phyloP scores from a whole-genome alignment of 2,113 vertebrate species.

The Plestiodon gilberti region DNA sequence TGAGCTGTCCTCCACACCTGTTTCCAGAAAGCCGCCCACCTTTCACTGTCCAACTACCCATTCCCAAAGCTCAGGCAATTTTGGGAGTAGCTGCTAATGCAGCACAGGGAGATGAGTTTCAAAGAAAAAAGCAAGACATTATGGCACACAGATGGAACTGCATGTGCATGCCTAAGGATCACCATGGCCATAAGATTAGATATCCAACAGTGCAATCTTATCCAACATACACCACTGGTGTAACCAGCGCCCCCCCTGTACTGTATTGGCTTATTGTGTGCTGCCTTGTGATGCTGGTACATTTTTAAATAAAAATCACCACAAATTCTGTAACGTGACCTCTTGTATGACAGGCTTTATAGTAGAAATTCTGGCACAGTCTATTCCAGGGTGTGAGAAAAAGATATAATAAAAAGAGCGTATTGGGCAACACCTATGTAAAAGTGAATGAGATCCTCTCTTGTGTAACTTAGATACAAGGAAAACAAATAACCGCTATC shows the following conservation, averaged over 20 bases:
- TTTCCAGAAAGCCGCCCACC: neutral
- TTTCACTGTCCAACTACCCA: neutral
- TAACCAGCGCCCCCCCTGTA: too few relatives aligned
- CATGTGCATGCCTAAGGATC: neutral
- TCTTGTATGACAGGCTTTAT: constrained; percentile 36
- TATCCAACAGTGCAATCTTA: too few relatives aligned
- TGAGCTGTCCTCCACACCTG: neutral
- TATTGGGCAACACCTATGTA: constrained; percentile 10
- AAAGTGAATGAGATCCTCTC: constrained; percentile 1
- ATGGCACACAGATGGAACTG: neutral
- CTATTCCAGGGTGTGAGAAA: constrained; percentile 8
- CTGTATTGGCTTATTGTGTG: neutral
- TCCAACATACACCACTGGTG: too few relatives aligned
- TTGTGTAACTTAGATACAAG: neutral
- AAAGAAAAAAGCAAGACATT: neutral
- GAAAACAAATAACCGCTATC: neutral
- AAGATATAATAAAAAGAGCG: constrained; percentile 34
- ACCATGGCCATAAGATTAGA: neutral
- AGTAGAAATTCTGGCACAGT: constrained; percentile 51
- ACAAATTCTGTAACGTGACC: constrained; percentile 49
- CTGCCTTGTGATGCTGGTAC: neutral
- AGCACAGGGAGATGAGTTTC: neutral
- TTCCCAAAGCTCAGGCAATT: neutral
- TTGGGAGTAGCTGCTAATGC: neutral
- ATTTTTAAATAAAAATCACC: neutral